These are phyloP conservation scores for Busseola fusca DNA, from an alignment of 2,888 invertebrate genomes.

Conservation along the genomic window DNA sequence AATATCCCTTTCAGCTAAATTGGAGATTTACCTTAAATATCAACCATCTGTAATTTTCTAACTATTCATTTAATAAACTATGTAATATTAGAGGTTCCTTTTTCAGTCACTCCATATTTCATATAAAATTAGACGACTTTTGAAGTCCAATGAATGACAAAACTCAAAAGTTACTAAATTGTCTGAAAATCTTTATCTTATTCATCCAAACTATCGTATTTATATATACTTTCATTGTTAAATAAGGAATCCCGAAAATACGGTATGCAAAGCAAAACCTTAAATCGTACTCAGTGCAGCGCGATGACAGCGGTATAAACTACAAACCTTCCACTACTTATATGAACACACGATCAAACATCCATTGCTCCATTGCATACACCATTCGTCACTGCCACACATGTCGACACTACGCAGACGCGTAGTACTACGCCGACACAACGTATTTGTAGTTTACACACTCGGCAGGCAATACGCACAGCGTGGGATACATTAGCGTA, in stretches of 20 bases:
- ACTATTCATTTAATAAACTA: neutral
- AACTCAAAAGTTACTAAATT: neutral
- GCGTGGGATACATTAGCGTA: constrained; percentile 18
- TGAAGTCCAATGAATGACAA: too few relatives aligned
- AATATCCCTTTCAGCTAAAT: neutral
- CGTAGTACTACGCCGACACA: neutral
- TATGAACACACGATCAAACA: neutral
- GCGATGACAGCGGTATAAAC: neutral
- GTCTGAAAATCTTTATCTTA: neutral
- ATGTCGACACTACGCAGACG: neutral
- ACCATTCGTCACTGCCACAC: neutral
- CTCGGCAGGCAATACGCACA: neutral
- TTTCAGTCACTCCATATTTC: neutral
- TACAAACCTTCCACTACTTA: neutral
- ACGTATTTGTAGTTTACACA: neutral
- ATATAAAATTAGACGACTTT: too few relatives aligned
- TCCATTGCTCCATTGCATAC: neutral
- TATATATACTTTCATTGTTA: neutral
- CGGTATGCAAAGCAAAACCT: neutral
- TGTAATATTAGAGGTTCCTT: too few relatives aligned
- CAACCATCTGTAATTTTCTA: neutral
- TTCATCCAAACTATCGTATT: neutral
- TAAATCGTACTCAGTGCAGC: neutral
- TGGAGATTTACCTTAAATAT: neutral
- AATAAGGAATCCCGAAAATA: neutral